Evolutionary conservation across 2,113 vertebrate species (phyloP), one percentile per base, ranked within the genome.

Genomic region (Galemys pyrenaicus): DNA sequence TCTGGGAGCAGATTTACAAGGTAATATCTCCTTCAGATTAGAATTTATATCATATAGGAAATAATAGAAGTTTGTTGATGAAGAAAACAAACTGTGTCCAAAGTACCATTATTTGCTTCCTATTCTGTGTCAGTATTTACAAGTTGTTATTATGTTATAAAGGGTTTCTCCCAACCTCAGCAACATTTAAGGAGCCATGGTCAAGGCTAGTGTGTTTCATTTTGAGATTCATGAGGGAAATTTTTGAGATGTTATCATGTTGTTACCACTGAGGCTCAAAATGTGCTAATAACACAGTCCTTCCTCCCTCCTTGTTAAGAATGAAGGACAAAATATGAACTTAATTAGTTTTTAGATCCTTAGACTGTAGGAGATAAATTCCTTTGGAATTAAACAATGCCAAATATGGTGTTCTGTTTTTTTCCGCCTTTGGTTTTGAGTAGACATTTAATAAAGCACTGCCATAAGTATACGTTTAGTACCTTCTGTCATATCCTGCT

Each of bases 331-430:
- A 93, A 94, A 65, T 80, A 86, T 39, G 32, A 96, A 84, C 87
- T 96, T 95, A 94, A 96, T 95, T 97, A 94, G 92, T 95, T 93
- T 94, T 94, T 73, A 84, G 44, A 54, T 92, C 46, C 90, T 91
- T 78, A 35, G 56, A 7, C 73, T 88, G 95, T 96, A 87, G 94
- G 95, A 97, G 96, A 70, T 73, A 89, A 94, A 96, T 96, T 96
- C 90, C 94, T 97, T 35, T 92, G 68, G 73, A 81, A 86, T 96
- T 90, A 94, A 88, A 65, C 74, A 19, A 67, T 44, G 37, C 62
- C 89, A 44, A 68, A 94, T 96, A 86, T 94, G 39, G 85, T 65
- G 41, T 93, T 93, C 6, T 41, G 19, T 93, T 87, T 87, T 85
- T 78, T 32, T 6, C 26, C 58, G 49, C 41, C 39, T 68, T 6